Base-by-base conservation (phyloP, 1,140 invertebrate species). In the Cecropterus lyciades region DNA sequence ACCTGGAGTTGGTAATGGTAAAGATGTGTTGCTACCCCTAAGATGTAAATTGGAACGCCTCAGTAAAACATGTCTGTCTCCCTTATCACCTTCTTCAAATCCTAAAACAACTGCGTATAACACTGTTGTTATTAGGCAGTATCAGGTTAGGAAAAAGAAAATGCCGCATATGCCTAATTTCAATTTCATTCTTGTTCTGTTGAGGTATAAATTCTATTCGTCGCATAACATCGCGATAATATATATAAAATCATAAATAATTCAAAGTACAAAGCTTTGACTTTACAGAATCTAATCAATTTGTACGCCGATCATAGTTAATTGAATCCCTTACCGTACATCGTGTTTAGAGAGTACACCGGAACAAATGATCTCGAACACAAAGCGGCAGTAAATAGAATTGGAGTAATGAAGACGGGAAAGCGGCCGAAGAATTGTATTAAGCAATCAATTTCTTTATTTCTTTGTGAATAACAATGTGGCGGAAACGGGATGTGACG, bases 401-500 rank as follows among this genome's bases (percentile, higher is more conserved):
- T 37, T 37, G 33, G 10, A 11, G n/a, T 37, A 37, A 37, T 11
- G 10, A 37, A 37, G 9, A 37, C 33, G 33, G 33, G 33, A 37
- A 37, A 37, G 33, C 33, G 33, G 33, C 33, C 33, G 33, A 37
- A 37, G 10, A 37, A 37, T 37, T 37, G 9, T 9, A 37, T 37
- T 37, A 37, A 37, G 33, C 9, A 37, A 37, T 37, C 33, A 37
- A 37, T 37, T 37, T 37, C 33, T 37, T 37, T 37, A 37, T 37
- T 37, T 37, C 33, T 11, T 37, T 37, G 33, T 37, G 33, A 37
- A 37, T 37, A 37, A 37, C 33, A 37, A 37, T 37, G n/a, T 37
- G 33, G 10, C 33, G 10, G 10, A 37, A 11, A 37, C 9, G 10
- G 33, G 11, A 11, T 10, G 33, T 37, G 33, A 37, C 33, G 4